These are phyloP conservation scores for Rallus limicola DNA, from an alignment of 2,113 vertebrate species.

Conservation along the genomic window DNA sequence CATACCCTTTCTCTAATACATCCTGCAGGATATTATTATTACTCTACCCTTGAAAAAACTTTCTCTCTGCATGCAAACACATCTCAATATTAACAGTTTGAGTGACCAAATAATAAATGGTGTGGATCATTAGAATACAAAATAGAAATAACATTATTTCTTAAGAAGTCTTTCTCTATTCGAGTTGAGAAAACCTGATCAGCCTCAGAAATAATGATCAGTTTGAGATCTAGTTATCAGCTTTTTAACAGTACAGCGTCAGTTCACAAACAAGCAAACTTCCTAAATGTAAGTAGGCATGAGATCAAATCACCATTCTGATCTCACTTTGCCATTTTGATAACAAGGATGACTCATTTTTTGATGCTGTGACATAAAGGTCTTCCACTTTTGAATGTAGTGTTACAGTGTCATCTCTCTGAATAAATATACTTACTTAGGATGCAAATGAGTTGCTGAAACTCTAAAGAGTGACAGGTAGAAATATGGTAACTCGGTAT, in stretches of 20 bases:
- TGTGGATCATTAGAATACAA: not conserved
- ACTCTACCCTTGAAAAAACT: not conserved
- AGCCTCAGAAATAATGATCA: not conserved
- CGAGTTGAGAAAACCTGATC: not conserved
- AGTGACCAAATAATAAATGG: not conserved
- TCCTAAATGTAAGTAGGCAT: not conserved
- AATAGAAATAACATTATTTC: not conserved
- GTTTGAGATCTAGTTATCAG: not conserved
- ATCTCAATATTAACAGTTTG: not conserved
- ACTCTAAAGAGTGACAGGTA: slow-evolving; percentile 58
- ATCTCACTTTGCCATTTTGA: slow-evolving; percentile 15
- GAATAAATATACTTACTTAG: slow-evolving; percentile 53
- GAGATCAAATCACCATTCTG: not conserved
- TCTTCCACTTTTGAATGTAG: not conserved
- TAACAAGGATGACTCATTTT: slow-evolving; percentile 49
- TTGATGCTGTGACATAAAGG: not conserved
- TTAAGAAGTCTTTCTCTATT: not conserved
- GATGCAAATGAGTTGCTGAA: slow-evolving; percentile 46
- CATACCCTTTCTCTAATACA: not conserved
- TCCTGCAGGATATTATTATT: not conserved
- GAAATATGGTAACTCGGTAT: slow-evolving; percentile 59
- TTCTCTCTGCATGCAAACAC: not conserved
- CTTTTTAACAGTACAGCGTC: not conserved
- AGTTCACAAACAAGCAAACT: slow-evolving; percentile 14
- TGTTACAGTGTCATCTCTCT: slow-evolving; percentile 48